Evolutionary conservation across 30 jellyfish, hydroid and myxozoan species (phyloP).

Genomic region (Aurelia coerulea): DNA sequence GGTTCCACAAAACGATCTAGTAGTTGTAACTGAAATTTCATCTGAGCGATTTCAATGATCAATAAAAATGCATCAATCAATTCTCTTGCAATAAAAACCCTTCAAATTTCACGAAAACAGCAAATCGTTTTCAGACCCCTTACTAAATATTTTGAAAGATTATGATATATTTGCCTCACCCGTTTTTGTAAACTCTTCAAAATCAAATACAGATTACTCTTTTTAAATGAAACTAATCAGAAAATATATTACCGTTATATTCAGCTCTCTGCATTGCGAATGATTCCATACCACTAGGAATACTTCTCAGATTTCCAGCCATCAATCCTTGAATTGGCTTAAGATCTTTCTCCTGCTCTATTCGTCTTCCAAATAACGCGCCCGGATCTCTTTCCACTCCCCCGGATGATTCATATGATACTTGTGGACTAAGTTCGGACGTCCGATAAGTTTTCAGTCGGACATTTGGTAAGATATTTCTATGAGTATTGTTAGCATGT

Average conservation of each 20-base stretch:
- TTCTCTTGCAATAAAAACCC: too few relatives aligned
- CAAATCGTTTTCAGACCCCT: too few relatives aligned
- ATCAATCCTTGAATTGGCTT: slow-evolving; percentile 9
- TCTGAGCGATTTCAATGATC: too few relatives aligned
- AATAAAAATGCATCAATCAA: too few relatives aligned
- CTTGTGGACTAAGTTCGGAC: slow-evolving; percentile 38
- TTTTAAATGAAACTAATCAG: neutral
- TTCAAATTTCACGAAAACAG: too few relatives aligned
- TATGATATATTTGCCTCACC: too few relatives aligned
- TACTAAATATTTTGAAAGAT: too few relatives aligned
- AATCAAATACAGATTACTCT: too few relatives aligned
- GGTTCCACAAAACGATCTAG: too few relatives aligned
- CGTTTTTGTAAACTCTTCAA: too few relatives aligned
- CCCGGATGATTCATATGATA: slow-evolving; percentile 10
- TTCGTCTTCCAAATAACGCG: neutral
- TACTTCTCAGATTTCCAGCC: neutral
- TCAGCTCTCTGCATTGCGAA: slow-evolving; percentile 12
- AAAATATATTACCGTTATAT: slow-evolving; percentile 36
- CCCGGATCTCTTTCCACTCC: neutral
- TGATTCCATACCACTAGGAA: slow-evolving; percentile 21
- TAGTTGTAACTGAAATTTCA: too few relatives aligned
- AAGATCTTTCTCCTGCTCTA: neutral
- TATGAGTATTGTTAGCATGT: slow-evolving; percentile 12
- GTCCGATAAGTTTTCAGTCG: neutral
- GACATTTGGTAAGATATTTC: slow-evolving; percentile 10